phyloP scores from a whole-genome alignment of 2,797 vertebrate species.

The Microchirus variegatus region DNA sequence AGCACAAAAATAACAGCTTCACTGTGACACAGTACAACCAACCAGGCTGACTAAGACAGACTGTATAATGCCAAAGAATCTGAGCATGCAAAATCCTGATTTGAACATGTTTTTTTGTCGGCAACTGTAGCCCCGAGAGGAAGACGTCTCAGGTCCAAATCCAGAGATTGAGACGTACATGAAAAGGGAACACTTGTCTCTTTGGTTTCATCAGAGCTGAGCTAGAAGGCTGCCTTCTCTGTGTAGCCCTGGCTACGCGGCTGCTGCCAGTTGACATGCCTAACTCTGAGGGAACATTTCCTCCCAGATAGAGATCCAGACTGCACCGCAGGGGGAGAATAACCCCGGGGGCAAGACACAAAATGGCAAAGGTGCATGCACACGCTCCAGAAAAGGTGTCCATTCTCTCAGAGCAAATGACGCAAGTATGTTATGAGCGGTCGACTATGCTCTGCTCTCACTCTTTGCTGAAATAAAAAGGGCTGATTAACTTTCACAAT shows the following conservation, averaged over 20 bases:
- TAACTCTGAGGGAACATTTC: conserved; percentile 53
- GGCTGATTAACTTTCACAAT: conserved; percentile 13
- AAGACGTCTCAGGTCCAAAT: conserved; percentile 11
- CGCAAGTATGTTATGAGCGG: conserved; percentile 2
- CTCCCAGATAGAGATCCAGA: conserved; percentile 49
- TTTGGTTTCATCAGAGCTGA: conserved; percentile 41
- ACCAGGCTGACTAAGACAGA: not conserved
- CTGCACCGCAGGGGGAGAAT: conserved; percentile 50
- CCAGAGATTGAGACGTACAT: conserved; percentile 23
- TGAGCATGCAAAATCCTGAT: conserved; percentile 32
- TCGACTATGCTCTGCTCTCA: conserved; percentile 8
- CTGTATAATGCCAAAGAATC: conserved; percentile 15
- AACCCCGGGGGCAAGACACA: conserved; percentile 46
- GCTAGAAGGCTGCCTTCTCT: conserved; percentile 40
- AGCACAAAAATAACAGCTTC: conserved; percentile 10
- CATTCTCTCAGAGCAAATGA: conserved; percentile 17
- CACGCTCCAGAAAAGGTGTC: conserved; percentile 3
- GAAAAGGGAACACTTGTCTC: conserved; percentile 37
- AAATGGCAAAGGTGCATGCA: conserved; percentile 29
- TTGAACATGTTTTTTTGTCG: conserved; percentile 23
- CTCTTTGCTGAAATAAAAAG: conserved; percentile 5
- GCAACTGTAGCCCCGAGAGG: conserved; percentile 4
- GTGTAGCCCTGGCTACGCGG: conserved; percentile 9
- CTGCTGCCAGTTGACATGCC: conserved; percentile 28
- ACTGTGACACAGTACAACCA: conserved; percentile 15